Conservation (phyloP, 1,140 invertebrate species). For the Trichogramma pretiosum region DNA sequence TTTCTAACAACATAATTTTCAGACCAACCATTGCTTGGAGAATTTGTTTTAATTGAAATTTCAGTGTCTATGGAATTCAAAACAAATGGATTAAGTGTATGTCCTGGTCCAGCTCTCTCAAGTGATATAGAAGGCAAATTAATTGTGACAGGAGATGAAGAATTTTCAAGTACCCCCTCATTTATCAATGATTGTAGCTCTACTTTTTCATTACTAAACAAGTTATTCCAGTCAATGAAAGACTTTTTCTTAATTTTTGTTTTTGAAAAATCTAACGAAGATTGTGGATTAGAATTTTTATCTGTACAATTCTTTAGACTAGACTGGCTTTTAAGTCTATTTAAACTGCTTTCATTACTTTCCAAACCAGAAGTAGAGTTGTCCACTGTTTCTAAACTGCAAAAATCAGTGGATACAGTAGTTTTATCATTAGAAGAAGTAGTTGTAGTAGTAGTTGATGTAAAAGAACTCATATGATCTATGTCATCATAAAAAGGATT, state of each 20-base stretch:
- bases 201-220: slow-evolving; percentile 30
- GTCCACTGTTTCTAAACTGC: slow-evolving; percentile 21
- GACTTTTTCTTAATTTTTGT: slow-evolving; percentile 13
- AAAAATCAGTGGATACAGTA: slow-evolving; percentile 34
- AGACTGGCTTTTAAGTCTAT: slow-evolving; percentile 15
- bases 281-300: slow-evolving; percentile 24
- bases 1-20: slow-evolving; percentile 38
- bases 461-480: slow-evolving; percentile 29
- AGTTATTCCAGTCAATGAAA: slow-evolving; percentile 35
- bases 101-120: slow-evolving; percentile 31
- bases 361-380: slow-evolving; percentile 11
- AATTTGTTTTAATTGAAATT: slow-evolving; percentile 38
- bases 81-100: slow-evolving; percentile 33
- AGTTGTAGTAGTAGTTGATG: slow-evolving; percentile 32
- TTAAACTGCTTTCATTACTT: slow-evolving; percentile 13
- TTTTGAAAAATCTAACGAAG: slow-evolving; percentile 14
- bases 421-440: slow-evolving; percentile 33
- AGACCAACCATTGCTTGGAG: slow-evolving; percentile 39
- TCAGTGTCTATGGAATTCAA: slow-evolving; percentile 34
- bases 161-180: slow-evolving; percentile 26
- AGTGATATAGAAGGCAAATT: slow-evolving; percentile 33
- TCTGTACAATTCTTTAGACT: slow-evolving; percentile 19
- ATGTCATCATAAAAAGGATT: slow-evolving; percentile 41
- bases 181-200: slow-evolving; percentile 30
- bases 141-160: slow-evolving; percentile 27